Conservation (phyloP, 2,113 vertebrate genomes). For the Spilogale gracilis region DNA sequence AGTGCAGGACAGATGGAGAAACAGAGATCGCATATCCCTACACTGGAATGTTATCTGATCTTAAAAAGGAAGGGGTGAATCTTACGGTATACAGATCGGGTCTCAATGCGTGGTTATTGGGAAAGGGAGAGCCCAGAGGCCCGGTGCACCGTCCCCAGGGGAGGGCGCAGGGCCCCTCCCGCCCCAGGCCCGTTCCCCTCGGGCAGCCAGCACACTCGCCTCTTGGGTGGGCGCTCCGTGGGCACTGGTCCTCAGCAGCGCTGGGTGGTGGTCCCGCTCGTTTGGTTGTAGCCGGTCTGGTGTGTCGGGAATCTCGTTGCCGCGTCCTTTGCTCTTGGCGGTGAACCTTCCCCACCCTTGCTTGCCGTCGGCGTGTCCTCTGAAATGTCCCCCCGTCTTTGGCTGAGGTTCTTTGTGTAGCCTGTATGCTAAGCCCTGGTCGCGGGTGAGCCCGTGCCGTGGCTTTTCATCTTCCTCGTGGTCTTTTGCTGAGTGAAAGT, state of each 20-base stretch:
- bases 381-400: accelerated
- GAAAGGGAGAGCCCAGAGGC: too few species aligned
- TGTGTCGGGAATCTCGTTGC: accelerated
- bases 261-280: not conserved
- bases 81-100: accelerated
- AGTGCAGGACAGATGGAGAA: accelerated
- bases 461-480: not conserved
- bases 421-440: not conserved
- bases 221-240: not conserved
- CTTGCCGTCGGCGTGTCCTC: not conserved
- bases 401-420: not conserved
- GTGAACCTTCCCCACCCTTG: accelerated
- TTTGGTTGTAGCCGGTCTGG: not conserved
- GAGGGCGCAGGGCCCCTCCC: not conserved
- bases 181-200: too few species aligned
- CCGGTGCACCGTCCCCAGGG: not conserved
- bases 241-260: accelerated
- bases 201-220: not conserved
- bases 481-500: not conserved
- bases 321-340: accelerated
- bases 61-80: accelerated
- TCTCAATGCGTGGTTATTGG: not conserved
- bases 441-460: accelerated
- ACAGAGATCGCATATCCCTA: accelerated
- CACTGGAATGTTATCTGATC: not conserved